phyloP scores from a whole-genome alignment of 2,113 vertebrate species.

The Acinonyx jubatus region DNA sequence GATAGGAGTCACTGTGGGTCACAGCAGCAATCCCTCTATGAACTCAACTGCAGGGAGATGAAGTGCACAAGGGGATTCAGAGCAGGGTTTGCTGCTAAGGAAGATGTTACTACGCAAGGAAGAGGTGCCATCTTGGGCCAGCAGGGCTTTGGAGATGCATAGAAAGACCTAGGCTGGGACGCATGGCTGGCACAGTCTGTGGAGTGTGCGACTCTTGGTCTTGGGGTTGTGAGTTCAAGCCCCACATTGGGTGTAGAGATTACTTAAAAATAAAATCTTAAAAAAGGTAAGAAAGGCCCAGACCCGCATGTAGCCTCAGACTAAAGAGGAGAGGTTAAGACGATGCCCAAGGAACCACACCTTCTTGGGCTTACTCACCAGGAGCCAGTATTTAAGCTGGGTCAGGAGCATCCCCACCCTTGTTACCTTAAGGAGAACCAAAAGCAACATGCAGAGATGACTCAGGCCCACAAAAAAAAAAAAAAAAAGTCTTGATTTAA shows the following conservation, averaged over 20 bases:
- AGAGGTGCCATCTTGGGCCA: background rate
- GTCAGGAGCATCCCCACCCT: background rate
- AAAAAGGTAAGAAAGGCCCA: background rate
- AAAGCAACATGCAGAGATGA: background rate
- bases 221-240: too few species aligned
- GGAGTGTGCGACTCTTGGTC: too few species aligned
- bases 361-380: background rate
- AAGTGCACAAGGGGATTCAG: background rate
- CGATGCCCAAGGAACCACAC: background rate
- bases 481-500: background rate
- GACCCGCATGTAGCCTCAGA: background rate
- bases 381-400: background rate
- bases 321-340: background rate
- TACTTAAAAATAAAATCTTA: too few species aligned
- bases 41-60: background rate
- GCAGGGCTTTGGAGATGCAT: background rate
- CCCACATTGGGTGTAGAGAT: too few species aligned
- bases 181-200: too few species aligned
- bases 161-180: background rate
- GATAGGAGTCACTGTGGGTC: background rate
- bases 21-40: background rate
- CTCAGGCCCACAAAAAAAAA: constrained; percentile 10
- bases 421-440: background rate
- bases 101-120: rapidly evolving
- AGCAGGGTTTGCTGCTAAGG: background rate